Percentiles rank a stretch among this genome's conserved stretches.
Evolutionary conservation across 2,797 vertebrate species (phyloP).

Genomic region (Sebastiscus tertius): DNA sequence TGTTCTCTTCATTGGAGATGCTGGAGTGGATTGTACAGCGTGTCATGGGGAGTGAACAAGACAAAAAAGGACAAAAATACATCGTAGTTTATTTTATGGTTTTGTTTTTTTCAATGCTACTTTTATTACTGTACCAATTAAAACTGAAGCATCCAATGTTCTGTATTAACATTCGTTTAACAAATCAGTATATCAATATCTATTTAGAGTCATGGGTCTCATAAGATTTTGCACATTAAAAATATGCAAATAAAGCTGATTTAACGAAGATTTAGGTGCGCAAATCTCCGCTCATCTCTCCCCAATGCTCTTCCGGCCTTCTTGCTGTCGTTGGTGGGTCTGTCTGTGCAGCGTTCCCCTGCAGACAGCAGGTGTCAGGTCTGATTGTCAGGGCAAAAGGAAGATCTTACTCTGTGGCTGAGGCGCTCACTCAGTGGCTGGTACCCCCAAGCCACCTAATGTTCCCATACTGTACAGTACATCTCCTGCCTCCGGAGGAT

Average conservation of each 20-base stretch:
- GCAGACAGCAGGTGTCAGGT: conserved; percentile 52
- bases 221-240: neutral
- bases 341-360: conserved; percentile 18
- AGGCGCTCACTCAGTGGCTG: conserved; percentile 16
- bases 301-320: neutral
- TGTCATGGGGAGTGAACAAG: neutral
- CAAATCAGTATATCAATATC: neutral
- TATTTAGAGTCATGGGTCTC: neutral
- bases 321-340: neutral
- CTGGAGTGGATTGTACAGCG: neutral
- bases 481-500: conserved; percentile 19
- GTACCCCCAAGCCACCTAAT: conserved; percentile 4
- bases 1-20: neutral
- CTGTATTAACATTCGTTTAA: neutral
- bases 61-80: neutral
- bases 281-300: neutral
- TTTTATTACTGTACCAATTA: neutral
- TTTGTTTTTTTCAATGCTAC: neutral
- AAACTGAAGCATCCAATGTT: neutral
- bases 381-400: conserved; percentile 48
- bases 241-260: neutral
- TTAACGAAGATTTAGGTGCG: neutral
- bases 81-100: conserved; percentile 9
- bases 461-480: neutral
- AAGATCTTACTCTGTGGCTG: conserved; percentile 43